Evolutionary conservation across 2,888 invertebrate species (phyloP).

Genomic region (Mimumesa dahlbomi): DNA sequence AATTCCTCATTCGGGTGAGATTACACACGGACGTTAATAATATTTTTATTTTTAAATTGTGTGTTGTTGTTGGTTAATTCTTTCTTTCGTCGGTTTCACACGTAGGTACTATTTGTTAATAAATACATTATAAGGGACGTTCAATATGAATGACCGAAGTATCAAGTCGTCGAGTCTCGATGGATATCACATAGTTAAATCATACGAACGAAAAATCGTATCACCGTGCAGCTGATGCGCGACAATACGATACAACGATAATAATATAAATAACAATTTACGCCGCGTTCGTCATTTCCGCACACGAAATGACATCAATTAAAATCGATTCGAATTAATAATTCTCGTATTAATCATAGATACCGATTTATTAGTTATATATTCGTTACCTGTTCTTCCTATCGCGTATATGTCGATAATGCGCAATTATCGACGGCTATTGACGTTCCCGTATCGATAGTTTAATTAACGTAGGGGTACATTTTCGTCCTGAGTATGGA

Average conservation of each 20-base stretch:
- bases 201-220: background rate
- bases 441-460: background rate
- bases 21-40: background rate
- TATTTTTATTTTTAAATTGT: too few species aligned
- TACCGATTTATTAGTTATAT: too few species aligned
- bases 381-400: too few species aligned
- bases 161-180: background rate
- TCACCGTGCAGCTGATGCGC: too few species aligned
- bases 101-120: background rate
- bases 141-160: background rate
- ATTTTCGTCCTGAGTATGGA: background rate
- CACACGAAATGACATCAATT: too few species aligned
- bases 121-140: background rate
- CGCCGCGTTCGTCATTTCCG: too few species aligned
- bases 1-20: background rate
- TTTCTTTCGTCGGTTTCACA: background rate
- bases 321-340: too few species aligned
- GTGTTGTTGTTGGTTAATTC: too few species aligned
- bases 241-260: too few species aligned
- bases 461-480: conserved; percentile 9
- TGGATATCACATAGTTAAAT: background rate
- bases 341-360: background rate
- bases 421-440: too few species aligned
- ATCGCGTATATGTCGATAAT: too few species aligned
- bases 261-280: too few species aligned